These are phyloP conservation scores for Guaruba guarouba DNA, from an alignment of 2,113 vertebrate genomes.

Conservation along the genomic window DNA sequence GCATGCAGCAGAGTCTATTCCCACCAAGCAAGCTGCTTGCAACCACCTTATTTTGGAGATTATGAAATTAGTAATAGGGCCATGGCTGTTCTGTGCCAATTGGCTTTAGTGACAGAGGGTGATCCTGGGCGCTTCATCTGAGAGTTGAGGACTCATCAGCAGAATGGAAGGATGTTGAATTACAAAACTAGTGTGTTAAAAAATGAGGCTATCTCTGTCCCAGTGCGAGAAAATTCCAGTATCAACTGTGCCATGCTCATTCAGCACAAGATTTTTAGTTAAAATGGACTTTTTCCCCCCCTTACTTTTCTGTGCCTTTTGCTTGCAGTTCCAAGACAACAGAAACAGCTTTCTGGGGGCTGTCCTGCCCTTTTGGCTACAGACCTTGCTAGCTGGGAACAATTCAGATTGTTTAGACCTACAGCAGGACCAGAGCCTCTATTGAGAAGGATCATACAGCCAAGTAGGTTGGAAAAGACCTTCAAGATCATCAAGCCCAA, in stretches of 20 bases:
- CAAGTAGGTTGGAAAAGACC: neutral
- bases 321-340: neutral
- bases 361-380: neutral
- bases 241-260: neutral
- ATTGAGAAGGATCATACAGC: neutral
- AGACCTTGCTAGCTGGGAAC: neutral
- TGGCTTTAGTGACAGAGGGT: neutral
- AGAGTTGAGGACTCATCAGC: neutral
- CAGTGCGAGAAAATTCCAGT: neutral
- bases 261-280: neutral
- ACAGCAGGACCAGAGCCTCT: neutral
- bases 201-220: neutral
- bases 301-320: neutral
- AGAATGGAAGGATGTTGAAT: neutral
- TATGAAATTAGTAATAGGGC: neutral
- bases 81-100: neutral
- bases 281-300: neutral
- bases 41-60: neutral
- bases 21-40: neutral
- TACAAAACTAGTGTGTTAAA: neutral
- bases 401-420: neutral
- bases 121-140: accelerated
- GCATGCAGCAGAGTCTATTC: neutral
- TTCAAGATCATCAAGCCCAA: neutral
- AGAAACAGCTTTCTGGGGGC: neutral